Evolutionary conservation across 2,113 vertebrate species (phyloP).

Genomic region (Passer montanus): DNA sequence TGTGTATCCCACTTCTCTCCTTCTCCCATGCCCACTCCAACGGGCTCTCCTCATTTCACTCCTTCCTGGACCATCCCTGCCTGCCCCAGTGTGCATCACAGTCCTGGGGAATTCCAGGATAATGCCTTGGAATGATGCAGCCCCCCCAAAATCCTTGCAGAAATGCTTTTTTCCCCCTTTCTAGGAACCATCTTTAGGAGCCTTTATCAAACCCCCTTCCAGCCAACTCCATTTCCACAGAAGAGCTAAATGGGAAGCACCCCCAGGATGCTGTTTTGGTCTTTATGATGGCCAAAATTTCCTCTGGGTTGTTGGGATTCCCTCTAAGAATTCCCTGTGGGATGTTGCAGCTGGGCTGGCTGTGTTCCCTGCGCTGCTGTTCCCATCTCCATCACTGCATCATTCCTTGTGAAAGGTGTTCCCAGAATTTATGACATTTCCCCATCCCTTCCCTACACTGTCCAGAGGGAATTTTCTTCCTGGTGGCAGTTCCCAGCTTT

Average conservation of each 20-base stretch:
- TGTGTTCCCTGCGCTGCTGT: accelerated
- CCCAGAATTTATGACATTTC: neutral
- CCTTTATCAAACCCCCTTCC: neutral
- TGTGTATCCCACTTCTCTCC: accelerated
- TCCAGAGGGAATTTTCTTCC: neutral
- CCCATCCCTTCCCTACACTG: accelerated
- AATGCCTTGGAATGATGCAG: neutral
- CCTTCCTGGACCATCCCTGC: neutral
- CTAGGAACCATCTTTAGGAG: neutral
- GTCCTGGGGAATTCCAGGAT: neutral
- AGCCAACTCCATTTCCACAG: accelerated
- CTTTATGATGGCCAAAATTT: neutral
- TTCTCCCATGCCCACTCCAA: neutral
- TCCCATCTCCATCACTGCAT: neutral
- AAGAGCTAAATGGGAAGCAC: neutral
- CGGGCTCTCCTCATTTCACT: neutral
- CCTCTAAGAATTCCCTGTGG: neutral
- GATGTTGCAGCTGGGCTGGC: accelerated
- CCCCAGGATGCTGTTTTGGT: neutral
- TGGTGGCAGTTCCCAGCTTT: neutral
- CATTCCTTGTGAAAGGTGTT: neutral
- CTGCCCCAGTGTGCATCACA: accelerated
- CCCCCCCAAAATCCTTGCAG: accelerated
- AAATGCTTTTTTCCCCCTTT: neutral
- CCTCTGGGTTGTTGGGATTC: neutral